Conservation (phyloP, 2,113 vertebrate species). For the Philantomba maxwellii region DNA sequence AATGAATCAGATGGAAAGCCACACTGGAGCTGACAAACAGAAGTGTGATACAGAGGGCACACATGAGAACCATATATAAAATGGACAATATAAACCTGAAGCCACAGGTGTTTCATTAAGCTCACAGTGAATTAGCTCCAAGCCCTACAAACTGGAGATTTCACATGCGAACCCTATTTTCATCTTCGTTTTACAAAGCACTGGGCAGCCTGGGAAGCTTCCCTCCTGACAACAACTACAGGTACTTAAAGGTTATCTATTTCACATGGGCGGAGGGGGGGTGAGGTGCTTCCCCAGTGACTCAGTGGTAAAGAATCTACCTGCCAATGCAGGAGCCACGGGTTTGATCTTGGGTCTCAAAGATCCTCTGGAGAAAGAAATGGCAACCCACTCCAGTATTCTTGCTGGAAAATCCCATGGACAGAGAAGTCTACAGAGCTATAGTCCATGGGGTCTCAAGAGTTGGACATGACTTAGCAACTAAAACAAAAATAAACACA, state of each 20-base stretch:
- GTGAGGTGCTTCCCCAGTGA: not conserved
- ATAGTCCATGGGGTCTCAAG: not conserved
- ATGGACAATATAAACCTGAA: not conserved
- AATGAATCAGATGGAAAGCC: not conserved
- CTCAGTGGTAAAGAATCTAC: not conserved
- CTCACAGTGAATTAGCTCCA: constrained; percentile 12
- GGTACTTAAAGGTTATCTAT: not conserved
- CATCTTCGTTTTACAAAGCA: constrained; percentile 30
- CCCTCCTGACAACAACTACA: not conserved
- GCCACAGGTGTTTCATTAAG: not conserved
- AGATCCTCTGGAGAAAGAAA: not conserved
- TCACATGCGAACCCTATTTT: constrained; percentile 19
- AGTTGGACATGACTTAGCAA: not conserved
- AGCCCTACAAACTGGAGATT: constrained; percentile 15
- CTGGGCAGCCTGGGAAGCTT: not conserved
- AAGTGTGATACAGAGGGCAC: not conserved
- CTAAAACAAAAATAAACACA: not conserved
- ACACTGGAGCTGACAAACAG: not conserved
- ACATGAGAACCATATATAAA: not conserved
- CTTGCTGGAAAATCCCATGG: not conserved
- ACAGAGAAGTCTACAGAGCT: not conserved
- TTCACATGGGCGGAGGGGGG: not conserved
- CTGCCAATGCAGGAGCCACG: not conserved
- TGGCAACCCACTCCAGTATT: not conserved
- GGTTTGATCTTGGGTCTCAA: not conserved